Percentiles rank a stretch among this genome's conserved stretches.
phyloP scores from a whole-genome alignment of 1,140 invertebrate species.

The Zophobas morio region DNA sequence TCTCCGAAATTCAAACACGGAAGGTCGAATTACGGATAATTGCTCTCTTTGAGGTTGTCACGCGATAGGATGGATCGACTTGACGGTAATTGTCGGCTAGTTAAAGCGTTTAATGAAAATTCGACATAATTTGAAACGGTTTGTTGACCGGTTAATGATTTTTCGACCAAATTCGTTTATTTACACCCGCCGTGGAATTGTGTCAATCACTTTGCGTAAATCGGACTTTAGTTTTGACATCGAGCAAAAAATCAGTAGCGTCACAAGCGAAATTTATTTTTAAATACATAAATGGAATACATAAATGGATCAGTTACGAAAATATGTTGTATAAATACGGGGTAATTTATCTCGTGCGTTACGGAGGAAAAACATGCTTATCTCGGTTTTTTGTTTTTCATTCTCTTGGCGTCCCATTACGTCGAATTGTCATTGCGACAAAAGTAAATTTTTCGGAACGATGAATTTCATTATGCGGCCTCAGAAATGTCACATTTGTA shows the following conservation, averaged over 20 bases:
- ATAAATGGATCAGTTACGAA: too few relatives aligned
- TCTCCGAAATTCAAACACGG: background rate
- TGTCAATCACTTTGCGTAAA: too few relatives aligned
- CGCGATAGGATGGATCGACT: background rate
- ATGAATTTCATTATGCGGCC: background rate
- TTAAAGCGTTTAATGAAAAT: background rate
- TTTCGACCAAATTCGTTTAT: background rate
- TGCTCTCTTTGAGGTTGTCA: conserved; percentile 12
- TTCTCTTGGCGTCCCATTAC: background rate
- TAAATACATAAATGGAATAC: too few relatives aligned
- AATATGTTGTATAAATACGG: too few relatives aligned
- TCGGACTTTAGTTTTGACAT: too few relatives aligned
- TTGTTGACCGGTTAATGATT: too few relatives aligned
- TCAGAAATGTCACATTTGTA: background rate
- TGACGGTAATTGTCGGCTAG: background rate
- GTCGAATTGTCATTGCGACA: background rate
- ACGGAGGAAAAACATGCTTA: too few relatives aligned
- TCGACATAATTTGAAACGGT: too few relatives aligned
- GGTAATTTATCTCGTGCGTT: too few relatives aligned
- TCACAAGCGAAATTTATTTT: too few relatives aligned
- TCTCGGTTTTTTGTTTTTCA: background rate
- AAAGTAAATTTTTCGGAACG: background rate
- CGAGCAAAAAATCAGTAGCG: too few relatives aligned
- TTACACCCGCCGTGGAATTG: too few relatives aligned
- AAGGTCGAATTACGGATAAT: conserved; percentile 16